Evolutionary conservation across 2,113 vertebrate genomes (phyloP).

Genomic region (Caretta caretta): DNA sequence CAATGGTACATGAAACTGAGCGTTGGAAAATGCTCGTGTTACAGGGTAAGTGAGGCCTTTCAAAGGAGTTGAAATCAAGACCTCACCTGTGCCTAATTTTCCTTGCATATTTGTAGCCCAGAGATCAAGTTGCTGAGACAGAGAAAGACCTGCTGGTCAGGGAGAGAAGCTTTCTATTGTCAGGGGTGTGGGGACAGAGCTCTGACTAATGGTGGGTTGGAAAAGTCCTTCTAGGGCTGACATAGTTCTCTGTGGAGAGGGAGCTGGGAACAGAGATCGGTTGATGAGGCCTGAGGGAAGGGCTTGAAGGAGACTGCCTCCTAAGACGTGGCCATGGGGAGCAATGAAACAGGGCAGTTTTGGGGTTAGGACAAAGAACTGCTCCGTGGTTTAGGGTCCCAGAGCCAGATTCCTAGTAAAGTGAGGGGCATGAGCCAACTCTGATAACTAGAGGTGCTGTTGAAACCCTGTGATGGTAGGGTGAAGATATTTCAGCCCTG

Average conservation of each 20-base stretch:
- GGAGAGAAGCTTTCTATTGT: no score
- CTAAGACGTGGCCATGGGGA: background rate
- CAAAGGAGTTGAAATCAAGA: background rate
- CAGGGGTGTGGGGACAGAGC: no score
- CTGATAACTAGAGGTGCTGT: background rate
- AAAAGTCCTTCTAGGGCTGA: background rate
- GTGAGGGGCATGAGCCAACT: background rate
- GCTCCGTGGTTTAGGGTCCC: background rate
- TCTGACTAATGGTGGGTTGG: background rate
- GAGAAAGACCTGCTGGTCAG: no score
- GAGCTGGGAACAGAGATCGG: background rate
- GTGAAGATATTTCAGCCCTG: background rate
- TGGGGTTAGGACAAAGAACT: background rate
- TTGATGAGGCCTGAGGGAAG: background rate
- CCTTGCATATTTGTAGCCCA: no score
- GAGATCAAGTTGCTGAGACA: no score
- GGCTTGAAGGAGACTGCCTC: background rate
- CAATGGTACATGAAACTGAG: background rate
- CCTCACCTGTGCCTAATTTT: background rate
- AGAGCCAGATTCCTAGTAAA: background rate
- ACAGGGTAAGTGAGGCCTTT: background rate
- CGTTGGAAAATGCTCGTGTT: background rate
- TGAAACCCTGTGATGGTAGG: background rate
- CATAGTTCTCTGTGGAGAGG: fast-evolving
- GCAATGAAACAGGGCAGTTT: background rate